Conservation (phyloP, 2,797 vertebrate genomes). For the Falco columbarius region DNA sequence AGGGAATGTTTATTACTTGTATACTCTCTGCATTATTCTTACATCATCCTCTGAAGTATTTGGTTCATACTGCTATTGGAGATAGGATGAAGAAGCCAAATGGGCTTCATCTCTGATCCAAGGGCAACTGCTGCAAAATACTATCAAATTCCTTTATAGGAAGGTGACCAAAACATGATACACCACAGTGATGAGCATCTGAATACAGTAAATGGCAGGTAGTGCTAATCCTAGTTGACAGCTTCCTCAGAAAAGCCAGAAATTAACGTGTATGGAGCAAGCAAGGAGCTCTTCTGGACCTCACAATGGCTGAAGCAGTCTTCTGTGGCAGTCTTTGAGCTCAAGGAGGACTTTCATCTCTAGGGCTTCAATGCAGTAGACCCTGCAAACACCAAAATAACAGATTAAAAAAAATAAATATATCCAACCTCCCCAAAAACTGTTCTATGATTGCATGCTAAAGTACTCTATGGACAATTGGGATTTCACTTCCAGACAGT, state of each 20-base stretch:
- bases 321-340: not conserved
- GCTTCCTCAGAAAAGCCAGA: not conserved
- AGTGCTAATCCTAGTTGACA: not conserved
- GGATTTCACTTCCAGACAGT: not conserved
- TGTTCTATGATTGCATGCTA: not conserved
- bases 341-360: not conserved
- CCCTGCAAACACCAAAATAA: not conserved
- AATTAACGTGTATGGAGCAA: not conserved
- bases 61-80: not conserved
- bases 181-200: not conserved
- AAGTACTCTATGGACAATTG: not conserved
- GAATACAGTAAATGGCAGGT: not conserved
- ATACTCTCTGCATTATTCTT: not conserved
- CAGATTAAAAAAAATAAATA: not conserved
- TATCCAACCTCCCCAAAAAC: rapidly evolving
- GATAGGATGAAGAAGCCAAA: not conserved
- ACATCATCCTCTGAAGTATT: not conserved
- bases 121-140: not conserved
- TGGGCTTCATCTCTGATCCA: not conserved
- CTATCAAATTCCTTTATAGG: not conserved
- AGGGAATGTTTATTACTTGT: not conserved
- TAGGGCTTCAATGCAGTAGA: not conserved
- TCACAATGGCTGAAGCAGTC: not conserved
- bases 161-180: not conserved
- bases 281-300: not conserved